Conservation (phyloP, 1,140 invertebrate genomes). For the Thaumatotibia leucotreta region DNA sequence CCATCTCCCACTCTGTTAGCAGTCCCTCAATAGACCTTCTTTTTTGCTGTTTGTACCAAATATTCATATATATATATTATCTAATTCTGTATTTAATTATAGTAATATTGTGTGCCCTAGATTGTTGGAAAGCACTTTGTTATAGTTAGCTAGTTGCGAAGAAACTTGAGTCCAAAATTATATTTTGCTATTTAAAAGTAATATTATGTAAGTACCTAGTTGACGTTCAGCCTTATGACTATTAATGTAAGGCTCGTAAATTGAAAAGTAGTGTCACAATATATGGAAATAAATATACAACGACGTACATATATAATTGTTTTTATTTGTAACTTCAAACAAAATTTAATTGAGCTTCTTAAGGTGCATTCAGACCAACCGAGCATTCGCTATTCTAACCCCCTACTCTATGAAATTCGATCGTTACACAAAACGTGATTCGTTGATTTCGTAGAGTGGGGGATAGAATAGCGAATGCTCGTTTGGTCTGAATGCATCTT, state of each 20-base stretch:
- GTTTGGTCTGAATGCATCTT: too few species aligned
- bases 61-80: background rate
- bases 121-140: background rate
- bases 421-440: too few species aligned
- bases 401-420: too few species aligned
- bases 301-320: background rate
- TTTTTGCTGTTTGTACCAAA: too few species aligned
- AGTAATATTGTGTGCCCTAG: background rate
- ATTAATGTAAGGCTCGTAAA: background rate
- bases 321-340: background rate
- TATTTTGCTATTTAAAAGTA: background rate
- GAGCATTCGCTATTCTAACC: too few species aligned
- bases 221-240: background rate
- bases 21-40: too few species aligned
- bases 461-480: too few species aligned
- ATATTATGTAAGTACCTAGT: background rate
- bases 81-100: background rate
- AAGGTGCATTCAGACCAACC: too few species aligned
- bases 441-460: too few species aligned
- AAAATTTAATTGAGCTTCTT: too few species aligned
- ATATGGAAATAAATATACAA: background rate
- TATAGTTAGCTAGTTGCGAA: background rate
- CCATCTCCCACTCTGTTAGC: too few species aligned
- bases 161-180: background rate
- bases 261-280: background rate